Conservation (phyloP, 1,140 invertebrate species). For the Drosophila saltans region DNA sequence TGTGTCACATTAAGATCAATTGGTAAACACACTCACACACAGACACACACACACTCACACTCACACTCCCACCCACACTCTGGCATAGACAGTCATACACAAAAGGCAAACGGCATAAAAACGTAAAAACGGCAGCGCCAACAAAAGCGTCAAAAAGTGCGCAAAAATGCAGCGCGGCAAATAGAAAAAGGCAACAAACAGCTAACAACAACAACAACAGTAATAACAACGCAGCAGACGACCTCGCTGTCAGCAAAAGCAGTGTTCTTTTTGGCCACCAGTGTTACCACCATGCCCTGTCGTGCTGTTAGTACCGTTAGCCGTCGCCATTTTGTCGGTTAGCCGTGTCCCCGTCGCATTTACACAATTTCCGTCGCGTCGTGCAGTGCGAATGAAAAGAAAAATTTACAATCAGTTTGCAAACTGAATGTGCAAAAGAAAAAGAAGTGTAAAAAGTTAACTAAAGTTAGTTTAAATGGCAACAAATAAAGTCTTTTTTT, state of each 20-base stretch:
- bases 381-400: slow-evolving; percentile 13
- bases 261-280: slow-evolving; percentile 43
- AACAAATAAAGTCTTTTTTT: too few relatives aligned
- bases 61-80: slow-evolving; percentile 18
- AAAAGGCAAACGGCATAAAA: slow-evolving; percentile 73
- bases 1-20: slow-evolving; percentile 83
- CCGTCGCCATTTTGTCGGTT: slow-evolving; percentile 56
- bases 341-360: slow-evolving; percentile 16
- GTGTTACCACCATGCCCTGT: slow-evolving; percentile 58
- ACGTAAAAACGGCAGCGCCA: slow-evolving; percentile 55
- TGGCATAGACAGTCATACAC: slow-evolving; percentile 24
- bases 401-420: not conserved
- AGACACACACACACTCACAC: slow-evolving; percentile 27
- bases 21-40: slow-evolving; percentile 68
- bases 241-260: slow-evolving; percentile 48
- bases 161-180: slow-evolving; percentile 72
- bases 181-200: slow-evolving; percentile 55
- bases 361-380: slow-evolving; percentile 29
- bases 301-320: slow-evolving; percentile 39
- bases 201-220: slow-evolving; percentile 35
- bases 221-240: slow-evolving; percentile 57
- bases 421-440: slow-evolving; percentile 1
- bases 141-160: slow-evolving; percentile 75
- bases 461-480: not conserved
- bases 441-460: not conserved